Evolutionary conservation across 1,140 invertebrate genomes (phyloP).

Genomic region (Dolichoris vasculosae): DNA sequence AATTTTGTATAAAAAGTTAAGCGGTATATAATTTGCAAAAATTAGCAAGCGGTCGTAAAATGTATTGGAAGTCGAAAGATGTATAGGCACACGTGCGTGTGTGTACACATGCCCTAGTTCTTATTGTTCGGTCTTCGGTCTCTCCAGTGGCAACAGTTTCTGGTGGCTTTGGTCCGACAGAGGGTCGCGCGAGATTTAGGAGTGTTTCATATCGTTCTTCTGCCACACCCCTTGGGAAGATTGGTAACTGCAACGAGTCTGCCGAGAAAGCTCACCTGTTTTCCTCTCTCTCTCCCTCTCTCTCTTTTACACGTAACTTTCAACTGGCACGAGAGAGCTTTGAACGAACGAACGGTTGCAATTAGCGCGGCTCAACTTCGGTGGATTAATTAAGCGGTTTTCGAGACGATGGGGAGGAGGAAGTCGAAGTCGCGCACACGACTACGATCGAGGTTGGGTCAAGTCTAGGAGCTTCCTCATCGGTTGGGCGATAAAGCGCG

Average conservation of each 20-base stretch:
- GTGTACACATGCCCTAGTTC: background rate
- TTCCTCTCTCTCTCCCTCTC: background rate
- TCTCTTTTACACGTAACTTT: background rate
- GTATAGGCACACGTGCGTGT: too few relatives aligned
- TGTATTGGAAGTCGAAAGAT: background rate
- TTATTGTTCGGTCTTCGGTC: background rate
- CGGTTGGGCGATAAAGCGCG: background rate
- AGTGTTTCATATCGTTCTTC: conserved; percentile 46
- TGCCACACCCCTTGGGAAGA: background rate
- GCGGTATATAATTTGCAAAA: too few relatives aligned
- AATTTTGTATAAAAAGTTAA: too few relatives aligned
- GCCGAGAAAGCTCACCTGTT: background rate
- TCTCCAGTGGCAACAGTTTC: background rate
- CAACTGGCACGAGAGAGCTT: conserved; percentile 7
- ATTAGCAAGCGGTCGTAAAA: background rate
- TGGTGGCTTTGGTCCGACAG: conserved; percentile 19
- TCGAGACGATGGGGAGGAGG: conserved; percentile 52
- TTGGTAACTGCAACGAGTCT: background rate
- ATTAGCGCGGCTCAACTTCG: conserved; percentile 69
- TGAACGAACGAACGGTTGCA: conserved; percentile 63
- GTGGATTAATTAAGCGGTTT: conserved; percentile 70
- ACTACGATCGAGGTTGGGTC: conserved; percentile 28
- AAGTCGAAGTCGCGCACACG: conserved; percentile 51
- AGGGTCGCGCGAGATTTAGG: conserved; percentile 24
- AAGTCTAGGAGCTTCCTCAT: conserved; percentile 31